Evolutionary conservation across 2,797 vertebrate genomes (phyloP), one percentile per base, ranked within the genome.

Genomic region (Bryconaethiops microstoma): DNA sequence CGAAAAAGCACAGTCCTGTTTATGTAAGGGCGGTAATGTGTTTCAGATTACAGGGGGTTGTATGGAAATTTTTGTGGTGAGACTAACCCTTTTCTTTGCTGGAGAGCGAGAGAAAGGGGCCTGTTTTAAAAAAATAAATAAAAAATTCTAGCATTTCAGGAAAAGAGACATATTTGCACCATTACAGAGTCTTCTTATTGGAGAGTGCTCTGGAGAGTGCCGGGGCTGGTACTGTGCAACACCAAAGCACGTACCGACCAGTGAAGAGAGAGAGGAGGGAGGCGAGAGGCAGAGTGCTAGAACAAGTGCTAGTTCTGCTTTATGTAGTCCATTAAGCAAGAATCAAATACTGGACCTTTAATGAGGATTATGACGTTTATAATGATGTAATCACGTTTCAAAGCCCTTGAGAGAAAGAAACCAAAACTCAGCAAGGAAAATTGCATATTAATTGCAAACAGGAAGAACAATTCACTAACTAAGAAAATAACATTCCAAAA

Each of bases 11-110:
- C 91, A 93, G 94, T 91, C 90, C 92, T 94, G 94, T 96, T 96
- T 97, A 92, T 95, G 92, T 92, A 96, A 95, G 93, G 91, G 91
- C 85, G 92, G 94, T 93, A 96, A 96, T 96, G 94, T 96, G 97
- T 95, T 97, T 97, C 95, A 95, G 96, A 97, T 97, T 96, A 97
- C 86, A 92, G 92, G 91, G 94, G 94, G 94, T 96, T 95, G 92
- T 94, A 95, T 94, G 96, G 93, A 97, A 96, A 97, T 97, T 96
- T 93, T 96, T 98, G 96, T 90, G 96, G 96, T 85, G 88, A 96
- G 95, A 93, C 93, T 93, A 94, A 95, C 92, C 77, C 95, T 93
- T 88, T 95, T 94, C 87, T 88, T 89, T 93, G 92, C 92, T 78
- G 91, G 65, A 81, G 73, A 82, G 84, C 65, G 59, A 82, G 72